phyloP scores from a whole-genome alignment of 1,140 invertebrate genomes.

The Pristionchus pacificus region DNA sequence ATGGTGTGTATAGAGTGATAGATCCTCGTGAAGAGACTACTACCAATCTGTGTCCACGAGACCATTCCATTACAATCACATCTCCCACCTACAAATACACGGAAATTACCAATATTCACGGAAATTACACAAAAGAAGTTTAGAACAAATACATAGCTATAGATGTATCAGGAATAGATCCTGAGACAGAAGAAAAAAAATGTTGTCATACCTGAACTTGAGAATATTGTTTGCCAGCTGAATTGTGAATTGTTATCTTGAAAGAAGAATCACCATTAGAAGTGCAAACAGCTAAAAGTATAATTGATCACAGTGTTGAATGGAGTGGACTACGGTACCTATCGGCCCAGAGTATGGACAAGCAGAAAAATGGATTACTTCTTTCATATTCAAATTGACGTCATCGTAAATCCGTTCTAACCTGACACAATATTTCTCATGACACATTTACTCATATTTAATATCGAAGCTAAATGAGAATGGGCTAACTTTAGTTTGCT shows the following conservation, averaged over 20 bases:
- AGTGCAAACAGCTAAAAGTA: conserved; percentile 20
- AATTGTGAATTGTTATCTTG: conserved; percentile 13
- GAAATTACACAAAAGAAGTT: too few relatives aligned
- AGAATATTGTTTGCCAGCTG: conserved; percentile 9
- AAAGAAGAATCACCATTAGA: not conserved
- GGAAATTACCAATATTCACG: too few relatives aligned
- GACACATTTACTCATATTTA: too few relatives aligned
- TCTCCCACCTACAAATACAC: not conserved
- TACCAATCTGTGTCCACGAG: not conserved
- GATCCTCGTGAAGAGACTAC: not conserved
- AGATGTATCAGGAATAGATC: too few relatives aligned
- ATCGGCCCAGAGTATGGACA: conserved; percentile 35
- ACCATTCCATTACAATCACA: not conserved
- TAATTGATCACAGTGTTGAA: conserved; percentile 1
- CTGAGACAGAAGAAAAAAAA: not conserved
- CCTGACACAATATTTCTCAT: too few relatives aligned
- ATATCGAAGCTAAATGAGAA: too few relatives aligned
- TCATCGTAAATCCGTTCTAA: not conserved
- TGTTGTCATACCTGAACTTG: not conserved
- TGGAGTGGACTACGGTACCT: conserved; percentile 8
- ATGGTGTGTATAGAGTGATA: not conserved
- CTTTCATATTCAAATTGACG: conserved; percentile 10
- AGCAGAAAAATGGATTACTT: conserved; percentile 23
- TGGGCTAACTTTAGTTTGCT: not conserved
- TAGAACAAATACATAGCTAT: too few relatives aligned